phyloP scores from a whole-genome alignment of 2,797 vertebrate genomes.

The Scarus forsteni region DNA sequence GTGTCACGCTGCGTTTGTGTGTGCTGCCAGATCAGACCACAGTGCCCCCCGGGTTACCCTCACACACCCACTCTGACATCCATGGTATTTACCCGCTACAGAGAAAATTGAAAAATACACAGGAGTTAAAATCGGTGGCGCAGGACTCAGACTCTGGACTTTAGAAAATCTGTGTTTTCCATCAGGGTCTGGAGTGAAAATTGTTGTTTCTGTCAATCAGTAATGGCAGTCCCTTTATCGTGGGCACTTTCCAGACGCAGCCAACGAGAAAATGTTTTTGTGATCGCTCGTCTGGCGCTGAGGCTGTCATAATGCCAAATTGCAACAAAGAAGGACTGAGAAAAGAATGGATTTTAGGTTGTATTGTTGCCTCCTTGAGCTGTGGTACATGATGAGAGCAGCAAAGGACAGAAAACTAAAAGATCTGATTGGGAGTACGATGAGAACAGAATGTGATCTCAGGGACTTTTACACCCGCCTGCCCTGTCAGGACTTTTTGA shows the following conservation, averaged over 20 bases:
- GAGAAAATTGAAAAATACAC: conserved; percentile 71
- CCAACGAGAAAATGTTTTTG: conserved; percentile 30
- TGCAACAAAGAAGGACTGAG: conserved; percentile 10
- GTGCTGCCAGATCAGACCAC: conserved; percentile 65
- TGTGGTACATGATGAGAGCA: conserved; percentile 14
- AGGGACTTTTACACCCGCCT: not conserved
- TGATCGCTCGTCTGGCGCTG: conserved; percentile 37
- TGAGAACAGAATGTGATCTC: no score
- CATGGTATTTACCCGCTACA: conserved; percentile 61
- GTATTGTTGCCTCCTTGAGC: conserved; percentile 1
- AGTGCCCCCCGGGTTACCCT: conserved; percentile 63
- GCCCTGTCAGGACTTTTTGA: not conserved
- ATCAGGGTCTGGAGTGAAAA: conserved; percentile 32
- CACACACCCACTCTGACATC: conserved; percentile 61
- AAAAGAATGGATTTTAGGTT: conserved; percentile 27
- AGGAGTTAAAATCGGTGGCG: conserved; percentile 49
- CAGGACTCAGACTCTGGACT: conserved; percentile 53
- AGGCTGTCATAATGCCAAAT: conserved; percentile 30
- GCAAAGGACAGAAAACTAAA: conserved; percentile 1
- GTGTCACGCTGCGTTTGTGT: conserved; percentile 67
- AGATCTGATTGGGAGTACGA: not conserved
- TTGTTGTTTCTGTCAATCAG: conserved; percentile 60
- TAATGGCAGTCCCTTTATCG: conserved; percentile 33
- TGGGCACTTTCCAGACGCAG: conserved; percentile 27
- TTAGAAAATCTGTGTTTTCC: conserved; percentile 49